Evolutionary conservation across 2,797 vertebrate species (phyloP).

Genomic region (Natrix natrix): DNA sequence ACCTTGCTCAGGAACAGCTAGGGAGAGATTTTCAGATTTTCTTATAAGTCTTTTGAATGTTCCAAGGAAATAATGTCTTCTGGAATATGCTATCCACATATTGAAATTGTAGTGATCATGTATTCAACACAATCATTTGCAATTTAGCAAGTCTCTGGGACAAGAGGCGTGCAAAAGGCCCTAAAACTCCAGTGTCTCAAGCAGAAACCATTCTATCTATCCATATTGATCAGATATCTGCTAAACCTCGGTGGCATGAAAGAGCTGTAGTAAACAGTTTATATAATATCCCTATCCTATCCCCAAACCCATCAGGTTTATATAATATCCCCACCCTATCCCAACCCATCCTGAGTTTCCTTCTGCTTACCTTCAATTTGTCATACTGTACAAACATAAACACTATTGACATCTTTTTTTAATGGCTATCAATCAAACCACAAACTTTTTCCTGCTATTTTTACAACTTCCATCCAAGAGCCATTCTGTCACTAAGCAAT

Average conservation of each 20-base stretch:
- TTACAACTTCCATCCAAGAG: not conserved
- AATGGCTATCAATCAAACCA: not conserved
- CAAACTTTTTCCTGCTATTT: not conserved
- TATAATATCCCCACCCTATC: not conserved
- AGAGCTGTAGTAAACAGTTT: not conserved
- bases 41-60: not conserved
- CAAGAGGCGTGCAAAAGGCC: not conserved
- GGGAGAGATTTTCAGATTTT: not conserved
- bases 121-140: not conserved
- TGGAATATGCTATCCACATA: not conserved
- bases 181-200: not conserved
- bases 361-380: not conserved
- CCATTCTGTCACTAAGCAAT: not conserved
- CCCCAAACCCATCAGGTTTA: not conserved
- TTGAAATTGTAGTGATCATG: not conserved
- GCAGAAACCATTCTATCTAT: not conserved
- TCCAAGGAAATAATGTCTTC: not conserved
- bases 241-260: not conserved
- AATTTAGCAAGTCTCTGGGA: not conserved
- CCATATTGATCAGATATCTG: too few relatives aligned
- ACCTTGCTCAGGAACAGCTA: not conserved
- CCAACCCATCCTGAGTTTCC: not conserved
- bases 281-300: not conserved
- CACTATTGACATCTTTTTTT: not conserved
- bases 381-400: not conserved